A percentile compares a stretch with the other conserved stretches of the same genome.
phyloP scores from a whole-genome alignment of 2,797 vertebrate genomes.

The Oophaga sylvatica region DNA sequence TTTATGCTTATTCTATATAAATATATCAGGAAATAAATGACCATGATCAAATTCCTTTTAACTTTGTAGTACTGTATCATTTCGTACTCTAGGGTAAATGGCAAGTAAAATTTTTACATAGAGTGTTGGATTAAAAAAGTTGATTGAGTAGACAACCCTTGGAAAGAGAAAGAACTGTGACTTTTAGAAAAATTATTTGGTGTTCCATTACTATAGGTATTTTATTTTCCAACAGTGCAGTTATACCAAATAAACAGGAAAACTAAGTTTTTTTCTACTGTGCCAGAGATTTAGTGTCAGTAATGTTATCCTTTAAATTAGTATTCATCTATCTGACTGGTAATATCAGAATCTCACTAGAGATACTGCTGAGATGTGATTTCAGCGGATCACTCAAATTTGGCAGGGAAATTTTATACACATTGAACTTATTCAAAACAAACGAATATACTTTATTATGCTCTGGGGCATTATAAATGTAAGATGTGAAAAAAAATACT shows the following conservation, averaged over 20 bases:
- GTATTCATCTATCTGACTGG: too few relatives aligned
- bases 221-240: background rate
- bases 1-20: slow-evolving; percentile 14
- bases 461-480: too few relatives aligned
- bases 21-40: slow-evolving; percentile 4
- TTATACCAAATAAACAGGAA: background rate
- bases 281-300: too few relatives aligned
- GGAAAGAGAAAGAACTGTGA: background rate
- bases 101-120: background rate
- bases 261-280: background rate
- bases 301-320: too few relatives aligned
- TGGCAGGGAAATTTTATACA: too few relatives aligned
- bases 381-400: too few relatives aligned
- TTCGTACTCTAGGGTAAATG: background rate
- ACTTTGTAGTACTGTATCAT: background rate
- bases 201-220: background rate
- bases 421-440: too few relatives aligned
- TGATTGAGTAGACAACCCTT: background rate
- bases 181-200: background rate
- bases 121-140: background rate
- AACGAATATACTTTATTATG: too few relatives aligned
- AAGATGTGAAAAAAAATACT: too few relatives aligned
- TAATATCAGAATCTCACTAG: too few relatives aligned
- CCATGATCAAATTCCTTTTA: slow-evolving; percentile 11
- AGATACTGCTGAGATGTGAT: too few relatives aligned